phyloP scores from a whole-genome alignment of 92 coral and sea anemone species.

The Virgularia gustaviana region DNA sequence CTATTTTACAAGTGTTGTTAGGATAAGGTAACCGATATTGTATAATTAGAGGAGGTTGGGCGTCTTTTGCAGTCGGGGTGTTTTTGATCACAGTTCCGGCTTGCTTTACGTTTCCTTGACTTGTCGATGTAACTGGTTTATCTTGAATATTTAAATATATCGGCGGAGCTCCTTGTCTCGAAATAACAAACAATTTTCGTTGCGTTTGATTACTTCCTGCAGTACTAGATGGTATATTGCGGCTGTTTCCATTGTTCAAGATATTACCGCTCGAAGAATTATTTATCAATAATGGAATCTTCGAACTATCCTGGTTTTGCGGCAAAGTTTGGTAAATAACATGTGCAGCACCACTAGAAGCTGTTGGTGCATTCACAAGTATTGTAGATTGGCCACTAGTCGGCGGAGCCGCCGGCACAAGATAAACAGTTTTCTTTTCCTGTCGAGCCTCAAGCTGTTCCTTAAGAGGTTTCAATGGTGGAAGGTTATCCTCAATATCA shows the following conservation, averaged over 20 bases:
- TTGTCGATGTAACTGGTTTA: not conserved
- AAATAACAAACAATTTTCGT: not conserved
- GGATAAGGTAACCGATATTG: constrained; percentile 28
- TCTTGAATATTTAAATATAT: too few relatives aligned
- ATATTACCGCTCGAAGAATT: constrained; percentile 7
- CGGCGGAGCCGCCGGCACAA: not conserved
- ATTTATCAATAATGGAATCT: constrained; percentile 14
- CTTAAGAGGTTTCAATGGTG: not conserved
- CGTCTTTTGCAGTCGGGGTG: not conserved
- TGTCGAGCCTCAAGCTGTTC: not conserved
- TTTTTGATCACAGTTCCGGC: not conserved
- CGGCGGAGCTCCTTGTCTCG: not conserved
- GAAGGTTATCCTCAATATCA: not conserved
- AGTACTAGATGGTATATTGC: not conserved
- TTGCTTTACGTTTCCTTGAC: not conserved
- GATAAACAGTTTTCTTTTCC: not conserved
- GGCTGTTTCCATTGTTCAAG: not conserved
- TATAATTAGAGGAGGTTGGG: constrained; percentile 1
- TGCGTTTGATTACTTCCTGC: not conserved
- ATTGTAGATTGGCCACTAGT: not conserved
- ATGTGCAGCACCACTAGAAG: not conserved
- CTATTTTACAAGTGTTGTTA: constrained; percentile 21
- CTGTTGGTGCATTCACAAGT: not conserved
- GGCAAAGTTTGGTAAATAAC: constrained; percentile 10
- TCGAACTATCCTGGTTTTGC: not conserved